Conservation (phyloP, 2,888 invertebrate species). For the Oscheius sp. region DNA sequence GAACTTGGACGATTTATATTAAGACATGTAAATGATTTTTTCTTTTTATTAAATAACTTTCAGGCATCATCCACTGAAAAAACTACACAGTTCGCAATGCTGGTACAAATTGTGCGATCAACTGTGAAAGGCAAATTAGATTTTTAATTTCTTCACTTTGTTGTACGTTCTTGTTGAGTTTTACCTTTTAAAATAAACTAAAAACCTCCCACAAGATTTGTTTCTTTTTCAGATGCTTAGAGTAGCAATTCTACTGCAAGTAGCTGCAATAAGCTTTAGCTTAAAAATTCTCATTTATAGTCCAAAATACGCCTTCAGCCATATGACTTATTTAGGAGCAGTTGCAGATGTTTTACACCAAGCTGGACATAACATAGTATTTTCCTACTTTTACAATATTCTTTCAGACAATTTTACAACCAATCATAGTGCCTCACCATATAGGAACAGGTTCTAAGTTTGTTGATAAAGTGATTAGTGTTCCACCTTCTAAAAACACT, state of each 20-base stretch:
- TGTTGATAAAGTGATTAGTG: too few species aligned
- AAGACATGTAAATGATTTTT: constrained; percentile 30
- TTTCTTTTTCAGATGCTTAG: neutral
- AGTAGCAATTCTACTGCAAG: too few species aligned
- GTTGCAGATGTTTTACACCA: neutral
- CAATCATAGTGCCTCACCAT: neutral
- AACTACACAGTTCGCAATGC: constrained; percentile 37
- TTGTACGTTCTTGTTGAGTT: neutral
- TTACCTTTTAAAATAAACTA: neutral
- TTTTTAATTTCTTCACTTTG: neutral
- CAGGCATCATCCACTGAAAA: neutral
- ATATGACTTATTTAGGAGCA: neutral
- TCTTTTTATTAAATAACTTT: neutral
- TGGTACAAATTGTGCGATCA: constrained; percentile 36
- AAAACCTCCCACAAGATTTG: neutral
- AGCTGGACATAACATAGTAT: constrained; percentile 7
- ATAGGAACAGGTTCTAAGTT: too few species aligned
- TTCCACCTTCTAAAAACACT: neutral
- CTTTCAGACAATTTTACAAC: constrained; percentile 12
- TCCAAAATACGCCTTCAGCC: neutral
- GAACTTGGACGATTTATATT: constrained; percentile 57
- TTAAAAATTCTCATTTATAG: constrained; percentile 11
- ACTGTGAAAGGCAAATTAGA: constrained; percentile 17
- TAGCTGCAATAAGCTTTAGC: too few species aligned
- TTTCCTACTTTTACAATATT: neutral